Evolutionary conservation across 2,113 vertebrate genomes (phyloP).

Genomic region (Numida meleagris): DNA sequence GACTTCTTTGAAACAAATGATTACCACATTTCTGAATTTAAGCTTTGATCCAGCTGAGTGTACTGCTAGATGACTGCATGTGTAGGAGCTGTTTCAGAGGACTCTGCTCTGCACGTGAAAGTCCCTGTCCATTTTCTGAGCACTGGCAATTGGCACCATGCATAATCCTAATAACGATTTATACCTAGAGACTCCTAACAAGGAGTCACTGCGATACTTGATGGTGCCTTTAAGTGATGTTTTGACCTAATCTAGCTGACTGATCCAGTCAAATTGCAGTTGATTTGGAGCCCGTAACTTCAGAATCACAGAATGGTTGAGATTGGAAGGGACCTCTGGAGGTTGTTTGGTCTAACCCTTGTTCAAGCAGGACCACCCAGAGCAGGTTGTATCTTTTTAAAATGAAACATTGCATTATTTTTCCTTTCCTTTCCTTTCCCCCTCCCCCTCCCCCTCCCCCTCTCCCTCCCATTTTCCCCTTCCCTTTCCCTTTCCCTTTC

Average conservation of each 20-base stretch:
- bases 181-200: not conserved
- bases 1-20: not conserved
- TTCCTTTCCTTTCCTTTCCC: not conserved
- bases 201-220: not conserved
- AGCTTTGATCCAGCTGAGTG: not conserved
- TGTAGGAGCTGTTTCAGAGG: not conserved
- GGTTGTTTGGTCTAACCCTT: too few species aligned
- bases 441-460: too few species aligned
- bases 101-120: not conserved
- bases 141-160: not conserved
- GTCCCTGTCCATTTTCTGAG: not conserved
- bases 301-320: too few species aligned
- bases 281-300: not conserved
- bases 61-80: not conserved
- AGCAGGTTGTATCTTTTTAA: not conserved
- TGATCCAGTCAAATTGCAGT: not conserved
- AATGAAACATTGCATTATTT: not conserved
- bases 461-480: too few species aligned
- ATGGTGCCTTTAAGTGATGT: not conserved
- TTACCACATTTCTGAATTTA: not conserved
- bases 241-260: constrained; percentile 6
- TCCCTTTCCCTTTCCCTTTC: too few species aligned
- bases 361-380: too few species aligned
- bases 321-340: too few species aligned
- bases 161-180: not conserved